Percentiles rank a stretch among this genome's conserved stretches.
Conservation (phyloP, 2,888 invertebrate genomes). For the Bombylius major region DNA sequence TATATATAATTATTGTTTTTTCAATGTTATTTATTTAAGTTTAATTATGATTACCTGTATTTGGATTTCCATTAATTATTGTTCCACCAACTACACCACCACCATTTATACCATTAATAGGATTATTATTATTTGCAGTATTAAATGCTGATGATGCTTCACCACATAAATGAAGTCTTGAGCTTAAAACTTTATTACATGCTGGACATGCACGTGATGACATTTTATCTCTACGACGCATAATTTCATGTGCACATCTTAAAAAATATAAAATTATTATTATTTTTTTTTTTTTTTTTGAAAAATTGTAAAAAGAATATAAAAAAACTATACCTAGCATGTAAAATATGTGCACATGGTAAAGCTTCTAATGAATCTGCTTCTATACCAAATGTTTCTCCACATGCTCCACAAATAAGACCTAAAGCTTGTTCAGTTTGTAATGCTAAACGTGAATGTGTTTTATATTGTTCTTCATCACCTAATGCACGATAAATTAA, state of each 20-base stretch:
- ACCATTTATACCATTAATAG: not conserved
- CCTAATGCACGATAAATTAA: constrained; percentile 71
- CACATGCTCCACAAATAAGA: constrained; percentile 70
- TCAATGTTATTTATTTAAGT: not conserved
- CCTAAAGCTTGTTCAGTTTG: constrained; percentile 62
- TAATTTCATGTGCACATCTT: constrained; percentile 54
- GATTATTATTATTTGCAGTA: constrained; percentile 9
- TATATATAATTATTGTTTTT: no score
- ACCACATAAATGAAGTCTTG: constrained; percentile 45
- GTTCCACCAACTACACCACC: not conserved
- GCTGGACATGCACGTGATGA: constrained; percentile 56
- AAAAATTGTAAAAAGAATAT: constrained; percentile 21
- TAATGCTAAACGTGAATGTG: constrained; percentile 48
- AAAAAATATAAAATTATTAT: not conserved
- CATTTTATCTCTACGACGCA: constrained; percentile 49
- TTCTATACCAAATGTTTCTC: constrained; percentile 60
- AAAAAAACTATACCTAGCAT: constrained; percentile 49
- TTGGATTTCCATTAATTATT: not conserved
- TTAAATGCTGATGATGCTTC: constrained; percentile 9
- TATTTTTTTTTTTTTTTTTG: not conserved
- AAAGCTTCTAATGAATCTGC: constrained; percentile 64
- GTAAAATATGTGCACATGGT: constrained; percentile 78
- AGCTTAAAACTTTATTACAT: constrained; percentile 54
- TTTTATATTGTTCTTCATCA: constrained; percentile 64
- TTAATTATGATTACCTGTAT: not conserved